Evolutionary conservation across 1,140 invertebrate genomes (phyloP).

Genomic region (Sminthurinus signatus): DNA sequence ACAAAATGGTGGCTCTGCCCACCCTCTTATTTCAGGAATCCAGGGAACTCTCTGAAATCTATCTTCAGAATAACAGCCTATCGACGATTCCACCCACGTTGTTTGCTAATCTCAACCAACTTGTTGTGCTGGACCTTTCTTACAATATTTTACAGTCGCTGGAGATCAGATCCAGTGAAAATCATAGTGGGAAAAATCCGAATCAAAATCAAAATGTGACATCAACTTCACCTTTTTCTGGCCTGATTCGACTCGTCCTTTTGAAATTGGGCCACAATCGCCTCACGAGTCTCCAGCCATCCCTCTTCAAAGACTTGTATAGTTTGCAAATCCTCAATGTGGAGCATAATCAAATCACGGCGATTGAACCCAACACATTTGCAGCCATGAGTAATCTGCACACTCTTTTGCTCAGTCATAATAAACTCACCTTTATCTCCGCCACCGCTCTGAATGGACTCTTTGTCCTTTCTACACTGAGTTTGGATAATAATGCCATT

Average conservation of each 20-base stretch:
- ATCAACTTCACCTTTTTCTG: slow-evolving; percentile 57
- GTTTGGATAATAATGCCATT: slow-evolving; percentile 71
- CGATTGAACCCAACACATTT: slow-evolving; percentile 70
- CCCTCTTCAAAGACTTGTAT: slow-evolving; percentile 67
- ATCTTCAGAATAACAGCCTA: slow-evolving; percentile 81
- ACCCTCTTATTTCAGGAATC: slow-evolving; percentile 71
- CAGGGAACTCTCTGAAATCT: slow-evolving; percentile 71
- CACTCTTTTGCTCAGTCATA: slow-evolving; percentile 68
- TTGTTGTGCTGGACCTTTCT: slow-evolving; percentile 76
- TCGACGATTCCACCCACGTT: slow-evolving; percentile 69
- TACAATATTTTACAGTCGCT: slow-evolving; percentile 75
- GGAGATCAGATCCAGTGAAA: slow-evolving; percentile 60
- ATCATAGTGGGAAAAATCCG: too few relatives aligned
- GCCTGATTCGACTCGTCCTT: slow-evolving; percentile 75
- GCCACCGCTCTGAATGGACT: slow-evolving; percentile 65
- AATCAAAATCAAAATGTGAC: slow-evolving; percentile 19
- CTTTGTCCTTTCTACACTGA: slow-evolving; percentile 67
- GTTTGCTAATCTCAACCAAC: slow-evolving; percentile 73
- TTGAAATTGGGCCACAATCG: slow-evolving; percentile 79
- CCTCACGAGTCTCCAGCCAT: slow-evolving; percentile 68
- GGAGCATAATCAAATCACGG: slow-evolving; percentile 69
- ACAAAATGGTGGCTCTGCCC: slow-evolving; percentile 80
- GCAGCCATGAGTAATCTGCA: slow-evolving; percentile 75
- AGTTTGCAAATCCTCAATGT: slow-evolving; percentile 74
- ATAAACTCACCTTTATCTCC: slow-evolving; percentile 67